phyloP scores from a whole-genome alignment of 2,797 vertebrate genomes.

The Thamnophis elegans region DNA sequence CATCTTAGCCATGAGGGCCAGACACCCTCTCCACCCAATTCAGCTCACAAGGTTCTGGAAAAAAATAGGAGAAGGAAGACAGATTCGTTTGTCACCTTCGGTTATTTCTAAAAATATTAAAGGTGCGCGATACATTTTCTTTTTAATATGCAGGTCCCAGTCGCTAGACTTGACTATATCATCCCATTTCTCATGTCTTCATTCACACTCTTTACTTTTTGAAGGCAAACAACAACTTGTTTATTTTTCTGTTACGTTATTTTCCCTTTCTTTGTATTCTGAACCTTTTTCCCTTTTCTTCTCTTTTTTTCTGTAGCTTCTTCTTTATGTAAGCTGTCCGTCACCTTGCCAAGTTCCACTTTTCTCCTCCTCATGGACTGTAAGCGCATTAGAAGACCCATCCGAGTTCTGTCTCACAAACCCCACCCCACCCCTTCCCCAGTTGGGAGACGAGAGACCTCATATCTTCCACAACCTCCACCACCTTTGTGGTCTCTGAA shows the following conservation, averaged over 20 bases:
- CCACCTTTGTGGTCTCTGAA: slow-evolving; percentile 63
- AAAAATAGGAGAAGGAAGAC: neutral
- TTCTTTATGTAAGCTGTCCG: slow-evolving; percentile 80
- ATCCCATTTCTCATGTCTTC: neutral
- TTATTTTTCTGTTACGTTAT: slow-evolving; percentile 8
- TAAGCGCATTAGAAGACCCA: slow-evolving; percentile 73
- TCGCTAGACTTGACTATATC: neutral
- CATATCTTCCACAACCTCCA: slow-evolving; percentile 71
- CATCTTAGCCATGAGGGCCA: neutral
- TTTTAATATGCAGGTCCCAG: no score
- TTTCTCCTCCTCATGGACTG: slow-evolving; percentile 70
- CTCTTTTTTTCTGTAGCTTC: slow-evolving; percentile 79
- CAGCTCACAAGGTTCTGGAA: neutral
- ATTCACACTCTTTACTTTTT: neutral
- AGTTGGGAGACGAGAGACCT: slow-evolving; percentile 74
- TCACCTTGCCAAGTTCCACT: slow-evolving; percentile 72
- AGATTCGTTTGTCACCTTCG: neutral
- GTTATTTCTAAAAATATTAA: neutral
- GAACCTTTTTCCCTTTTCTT: slow-evolving; percentile 64
- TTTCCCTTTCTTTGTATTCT: slow-evolving; percentile 62
- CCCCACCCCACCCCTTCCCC: slow-evolving; percentile 26
- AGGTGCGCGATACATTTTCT: neutral
- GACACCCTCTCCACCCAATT: neutral
- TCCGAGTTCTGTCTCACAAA: slow-evolving; percentile 31
- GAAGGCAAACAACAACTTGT: slow-evolving; percentile 30